Percentiles rank a stretch among this genome's conserved stretches.
phyloP scores from a whole-genome alignment of 2,797 vertebrate genomes.

The Podarcis siculus region DNA sequence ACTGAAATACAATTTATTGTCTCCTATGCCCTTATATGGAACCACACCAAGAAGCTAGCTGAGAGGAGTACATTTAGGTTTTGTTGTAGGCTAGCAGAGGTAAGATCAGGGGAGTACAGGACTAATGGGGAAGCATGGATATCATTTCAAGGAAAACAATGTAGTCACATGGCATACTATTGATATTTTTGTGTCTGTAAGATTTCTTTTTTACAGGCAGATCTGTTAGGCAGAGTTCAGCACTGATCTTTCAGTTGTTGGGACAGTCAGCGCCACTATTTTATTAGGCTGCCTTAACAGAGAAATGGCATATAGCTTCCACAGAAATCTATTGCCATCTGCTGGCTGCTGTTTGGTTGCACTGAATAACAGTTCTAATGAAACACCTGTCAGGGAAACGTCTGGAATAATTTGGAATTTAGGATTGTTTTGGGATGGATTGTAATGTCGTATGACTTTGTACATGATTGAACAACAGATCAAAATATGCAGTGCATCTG shows the following conservation, averaged over 20 bases:
- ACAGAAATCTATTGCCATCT: slow-evolving; percentile 75
- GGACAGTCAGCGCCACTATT: neutral
- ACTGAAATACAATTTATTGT: neutral
- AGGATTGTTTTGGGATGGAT: neutral
- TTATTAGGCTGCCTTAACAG: neutral
- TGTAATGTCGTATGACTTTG: neutral
- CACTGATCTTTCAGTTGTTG: neutral
- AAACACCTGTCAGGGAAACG: slow-evolving; percentile 5
- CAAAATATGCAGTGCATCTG: neutral
- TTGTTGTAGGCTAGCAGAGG: neutral
- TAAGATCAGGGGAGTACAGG: neutral
- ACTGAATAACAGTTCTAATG: neutral
- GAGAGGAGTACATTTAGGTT: neutral
- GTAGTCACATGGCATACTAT: neutral
- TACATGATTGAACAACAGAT: neutral
- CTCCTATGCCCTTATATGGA: neutral
- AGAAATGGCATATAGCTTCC: slow-evolving; percentile 51
- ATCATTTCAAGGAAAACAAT: neutral
- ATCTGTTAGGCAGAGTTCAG: neutral
- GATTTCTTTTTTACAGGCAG: neutral
- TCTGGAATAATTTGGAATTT: neutral
- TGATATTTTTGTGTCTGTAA: neutral
- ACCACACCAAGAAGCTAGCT: neutral
- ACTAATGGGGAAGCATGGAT: neutral
- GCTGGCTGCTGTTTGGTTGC: slow-evolving; percentile 55